These are phyloP conservation scores for Odontomyia ornata DNA, from an alignment of 2,888 invertebrate species.

Conservation along the genomic window DNA sequence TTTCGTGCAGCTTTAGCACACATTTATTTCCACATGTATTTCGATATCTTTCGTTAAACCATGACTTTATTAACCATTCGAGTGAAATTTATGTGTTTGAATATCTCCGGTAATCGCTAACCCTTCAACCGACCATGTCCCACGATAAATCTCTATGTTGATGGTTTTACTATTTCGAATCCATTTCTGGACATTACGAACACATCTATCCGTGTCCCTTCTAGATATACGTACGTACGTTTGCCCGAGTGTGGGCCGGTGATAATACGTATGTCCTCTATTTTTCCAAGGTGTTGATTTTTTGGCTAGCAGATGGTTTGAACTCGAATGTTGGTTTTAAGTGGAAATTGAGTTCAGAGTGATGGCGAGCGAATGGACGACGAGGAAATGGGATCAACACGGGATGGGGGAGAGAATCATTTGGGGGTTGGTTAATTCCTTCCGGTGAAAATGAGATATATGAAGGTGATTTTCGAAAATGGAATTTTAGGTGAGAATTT, in stretches of 20 bases:
- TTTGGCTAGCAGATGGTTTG: slow-evolving; percentile 11
- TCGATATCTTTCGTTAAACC: slow-evolving; percentile 22
- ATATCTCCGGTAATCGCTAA: slow-evolving; percentile 32
- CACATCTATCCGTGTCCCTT: too few relatives aligned
- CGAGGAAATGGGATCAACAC: not conserved
- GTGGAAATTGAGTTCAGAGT: not conserved
- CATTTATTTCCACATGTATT: not conserved
- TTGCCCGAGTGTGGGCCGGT: not conserved
- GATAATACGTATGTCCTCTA: slow-evolving; percentile 12
- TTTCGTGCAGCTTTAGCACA: not conserved
- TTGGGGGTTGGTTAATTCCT: slow-evolving; percentile 9
- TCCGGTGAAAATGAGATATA: not conserved
- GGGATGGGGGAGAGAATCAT: not conserved
- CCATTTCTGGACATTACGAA: not conserved
- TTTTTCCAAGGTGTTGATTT: slow-evolving; percentile 29
- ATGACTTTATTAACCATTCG: slow-evolving; percentile 41
- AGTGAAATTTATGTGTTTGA: slow-evolving; percentile 30
- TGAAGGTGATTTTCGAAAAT: slow-evolving; percentile 10
- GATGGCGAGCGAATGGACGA: not conserved
- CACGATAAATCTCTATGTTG: slow-evolving; percentile 34
- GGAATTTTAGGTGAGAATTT: slow-evolving; percentile 7
- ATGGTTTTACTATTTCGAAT: slow-evolving; percentile 41
- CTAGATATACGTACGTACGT: not conserved
- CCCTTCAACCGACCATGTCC: slow-evolving; percentile 34
- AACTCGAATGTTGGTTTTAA: not conserved